A percentile compares a stretch with the other conserved stretches of the same genome.
Evolutionary conservation across 2,888 invertebrate species (phyloP).

Genomic region (Harmothoe impar): DNA sequence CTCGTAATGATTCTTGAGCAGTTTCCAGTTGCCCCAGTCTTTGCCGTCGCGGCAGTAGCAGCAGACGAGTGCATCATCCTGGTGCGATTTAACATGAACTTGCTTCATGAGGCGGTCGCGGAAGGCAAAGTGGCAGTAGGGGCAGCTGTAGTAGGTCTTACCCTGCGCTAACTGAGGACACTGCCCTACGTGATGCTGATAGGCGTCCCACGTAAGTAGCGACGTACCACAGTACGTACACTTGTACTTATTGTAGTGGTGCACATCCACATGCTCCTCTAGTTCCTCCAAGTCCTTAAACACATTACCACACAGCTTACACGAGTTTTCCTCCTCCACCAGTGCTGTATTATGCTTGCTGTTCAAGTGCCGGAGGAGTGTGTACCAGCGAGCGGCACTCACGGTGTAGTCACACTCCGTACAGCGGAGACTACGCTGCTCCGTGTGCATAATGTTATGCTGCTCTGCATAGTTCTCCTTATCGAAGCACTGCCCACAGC

Average conservation of each 20-base stretch:
- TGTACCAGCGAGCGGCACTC: slow-evolving; percentile 68
- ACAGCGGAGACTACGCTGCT: slow-evolving; percentile 62
- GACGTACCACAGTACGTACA: slow-evolving; percentile 70
- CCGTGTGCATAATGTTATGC: slow-evolving; percentile 63
- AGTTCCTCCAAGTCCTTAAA: slow-evolving; percentile 68
- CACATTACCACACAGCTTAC: slow-evolving; percentile 68
- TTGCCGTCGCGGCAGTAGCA: slow-evolving; percentile 68
- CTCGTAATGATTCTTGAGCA: slow-evolving; percentile 71
- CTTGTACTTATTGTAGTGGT: slow-evolving; percentile 72
- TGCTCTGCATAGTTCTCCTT: slow-evolving; percentile 66
- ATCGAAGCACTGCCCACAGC: slow-evolving; percentile 71
- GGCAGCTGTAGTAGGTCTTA: slow-evolving; percentile 69
- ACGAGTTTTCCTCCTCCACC: slow-evolving; percentile 53
- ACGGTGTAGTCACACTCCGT: slow-evolving; percentile 64
- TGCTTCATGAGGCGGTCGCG: slow-evolving; percentile 64
- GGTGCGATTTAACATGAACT: slow-evolving; percentile 70
- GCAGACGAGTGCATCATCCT: slow-evolving; percentile 69
- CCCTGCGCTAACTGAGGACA: slow-evolving; percentile 65
- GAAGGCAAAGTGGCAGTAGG: slow-evolving; percentile 72
- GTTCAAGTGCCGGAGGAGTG: slow-evolving; percentile 69
- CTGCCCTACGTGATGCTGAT: slow-evolving; percentile 66
- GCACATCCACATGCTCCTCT: slow-evolving; percentile 68
- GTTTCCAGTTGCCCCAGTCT: slow-evolving; percentile 68
- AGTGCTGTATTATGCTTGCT: slow-evolving; percentile 65
- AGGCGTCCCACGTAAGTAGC: slow-evolving; percentile 69